A percentile compares a stretch with the other conserved stretches of the same genome.
phyloP scores from a whole-genome alignment of 2,113 vertebrate species.

The Nerophis lumbriciformis region DNA sequence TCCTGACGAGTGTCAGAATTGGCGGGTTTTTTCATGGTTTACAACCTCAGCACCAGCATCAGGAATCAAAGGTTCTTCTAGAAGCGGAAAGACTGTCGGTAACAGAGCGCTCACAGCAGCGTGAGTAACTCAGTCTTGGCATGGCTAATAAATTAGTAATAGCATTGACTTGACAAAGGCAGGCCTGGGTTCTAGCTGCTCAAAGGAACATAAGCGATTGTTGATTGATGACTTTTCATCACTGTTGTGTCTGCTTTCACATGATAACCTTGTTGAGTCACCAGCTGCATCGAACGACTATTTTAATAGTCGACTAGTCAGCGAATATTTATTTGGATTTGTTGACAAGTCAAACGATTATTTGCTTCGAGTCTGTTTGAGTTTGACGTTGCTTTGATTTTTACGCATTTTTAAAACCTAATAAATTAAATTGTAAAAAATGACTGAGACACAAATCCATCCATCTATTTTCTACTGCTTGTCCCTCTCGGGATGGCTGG shows the following conservation, averaged over 20 bases:
- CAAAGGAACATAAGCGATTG: slow-evolving; percentile 12
- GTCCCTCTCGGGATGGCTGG: too few relatives aligned
- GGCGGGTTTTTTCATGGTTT: not conserved
- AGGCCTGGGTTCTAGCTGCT: slow-evolving; percentile 31
- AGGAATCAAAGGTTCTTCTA: not conserved
- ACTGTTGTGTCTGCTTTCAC: slow-evolving; percentile 2
- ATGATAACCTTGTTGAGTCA: slow-evolving; percentile 7
- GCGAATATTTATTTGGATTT: too few relatives aligned
- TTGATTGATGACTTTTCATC: slow-evolving; percentile 1
- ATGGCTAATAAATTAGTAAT: slow-evolving; percentile 38
- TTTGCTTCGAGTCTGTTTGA: too few relatives aligned
- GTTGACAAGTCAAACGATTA: too few relatives aligned
- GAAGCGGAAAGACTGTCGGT: slow-evolving; percentile 1
- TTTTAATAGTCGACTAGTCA: too few relatives aligned
- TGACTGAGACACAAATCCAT: too few relatives aligned
- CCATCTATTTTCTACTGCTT: too few relatives aligned
- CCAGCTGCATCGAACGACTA: too few relatives aligned
- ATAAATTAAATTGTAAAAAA: too few relatives aligned
- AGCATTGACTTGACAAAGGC: slow-evolving; percentile 14
- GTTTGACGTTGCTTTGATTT: too few relatives aligned
- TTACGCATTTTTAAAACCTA: too few relatives aligned
- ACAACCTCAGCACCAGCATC: not conserved
- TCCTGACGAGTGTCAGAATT: not conserved
- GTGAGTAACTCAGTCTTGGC: slow-evolving; percentile 13
- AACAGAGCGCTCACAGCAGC: not conserved